Evolutionary conservation across 2,797 vertebrate genomes (phyloP), one percentile per base, ranked within the genome.

Genomic region (Meda fulgida): DNA sequence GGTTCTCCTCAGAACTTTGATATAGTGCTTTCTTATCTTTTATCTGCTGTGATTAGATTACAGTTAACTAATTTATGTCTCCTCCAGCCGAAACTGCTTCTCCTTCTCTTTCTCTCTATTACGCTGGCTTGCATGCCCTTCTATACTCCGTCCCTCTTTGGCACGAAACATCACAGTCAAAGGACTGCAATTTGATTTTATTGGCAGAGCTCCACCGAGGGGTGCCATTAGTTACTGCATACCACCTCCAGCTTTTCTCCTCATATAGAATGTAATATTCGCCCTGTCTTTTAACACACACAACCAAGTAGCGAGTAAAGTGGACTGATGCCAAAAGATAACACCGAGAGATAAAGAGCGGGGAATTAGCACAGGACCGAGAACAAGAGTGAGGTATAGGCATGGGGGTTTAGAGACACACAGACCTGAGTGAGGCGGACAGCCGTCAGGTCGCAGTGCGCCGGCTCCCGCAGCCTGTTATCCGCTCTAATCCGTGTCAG

Each of bases 401-500:
- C 48, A 83, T 65, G 67, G 77, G 29, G 75, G 77, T 38, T 73
- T 84, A 70, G 78, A 81, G 38, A 67, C 84, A 78, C 48, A 43
- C 72, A 89, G 75, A 80, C 34, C 81, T 84, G 69, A 67, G 77
- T 78, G 76, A 90, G 71, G 69, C 51, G 75, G 81, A 72, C 86
- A 86, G 83, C 73, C 70, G 81, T 86, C 73, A 88, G 87, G 75
- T 86, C 78, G 70, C 58, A 84, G 84, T 81, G 78, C 48, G 21
- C 84, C 43, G 78, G 78, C 66, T 71, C 76, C 84, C 58, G 84
- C 82, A 89, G 86, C 78, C 84, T 87, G 87, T 91, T 90, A 89
- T 88, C 85, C 86, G 75, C 84, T 87, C 80, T 90, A 90, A 89
- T 90, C 88, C 82, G 38, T 87, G 86, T 88, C 84, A 85, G 72